Conservation (phyloP, 1,140 invertebrate species). For the Trichomalopsis sarcophagae region DNA sequence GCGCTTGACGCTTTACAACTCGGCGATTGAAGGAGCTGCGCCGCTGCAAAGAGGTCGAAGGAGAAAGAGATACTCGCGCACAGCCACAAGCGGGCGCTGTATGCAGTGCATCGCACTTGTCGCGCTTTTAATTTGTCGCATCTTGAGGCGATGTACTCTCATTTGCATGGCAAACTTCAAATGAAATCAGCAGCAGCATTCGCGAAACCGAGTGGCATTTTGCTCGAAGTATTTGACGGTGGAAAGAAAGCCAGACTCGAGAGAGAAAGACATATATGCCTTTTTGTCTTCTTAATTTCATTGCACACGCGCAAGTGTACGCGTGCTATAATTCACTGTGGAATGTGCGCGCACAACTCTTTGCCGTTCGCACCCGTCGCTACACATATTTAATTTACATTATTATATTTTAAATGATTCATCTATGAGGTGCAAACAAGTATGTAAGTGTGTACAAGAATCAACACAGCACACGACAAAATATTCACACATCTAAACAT, state of each 20-base stretch:
- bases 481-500: slow-evolving; percentile 63
- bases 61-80: not conserved
- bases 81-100: not conserved
- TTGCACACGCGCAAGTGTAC: too few species aligned
- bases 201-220: not conserved
- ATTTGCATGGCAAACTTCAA: not conserved
- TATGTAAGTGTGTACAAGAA: slow-evolving; percentile 40
- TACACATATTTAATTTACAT: not conserved
- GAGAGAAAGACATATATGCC: too few species aligned
- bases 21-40: too few species aligned
- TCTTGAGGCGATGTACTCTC: not conserved
- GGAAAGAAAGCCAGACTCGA: not conserved
- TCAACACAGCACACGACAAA: slow-evolving; percentile 51
- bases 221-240: not conserved
- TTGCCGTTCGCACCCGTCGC: too few species aligned
- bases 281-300: too few species aligned
- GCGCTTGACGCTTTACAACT: not conserved
- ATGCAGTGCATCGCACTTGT: not conserved
- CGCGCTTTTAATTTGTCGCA: slow-evolving; percentile 21
- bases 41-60: not conserved
- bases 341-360: too few species aligned
- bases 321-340: too few species aligned
- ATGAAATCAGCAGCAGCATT: not conserved
- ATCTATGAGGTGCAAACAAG: slow-evolving; percentile 35
- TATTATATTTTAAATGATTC: slow-evolving; percentile 19